phyloP scores from a whole-genome alignment of 2,113 vertebrate species.

The Orientallactaga bullata region DNA sequence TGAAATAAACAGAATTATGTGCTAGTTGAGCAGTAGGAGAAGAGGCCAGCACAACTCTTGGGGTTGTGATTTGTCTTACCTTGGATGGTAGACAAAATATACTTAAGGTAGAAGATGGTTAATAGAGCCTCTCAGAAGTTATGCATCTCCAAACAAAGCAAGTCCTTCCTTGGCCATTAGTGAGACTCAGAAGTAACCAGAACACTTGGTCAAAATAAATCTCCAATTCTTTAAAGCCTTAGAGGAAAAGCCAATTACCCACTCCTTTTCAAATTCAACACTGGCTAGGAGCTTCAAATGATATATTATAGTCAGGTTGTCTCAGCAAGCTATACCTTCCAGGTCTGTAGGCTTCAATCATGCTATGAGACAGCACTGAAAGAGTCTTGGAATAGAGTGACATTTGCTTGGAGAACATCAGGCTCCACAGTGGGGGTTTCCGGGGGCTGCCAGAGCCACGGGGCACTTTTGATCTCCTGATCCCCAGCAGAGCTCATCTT shows the following conservation, averaged over 20 bases:
- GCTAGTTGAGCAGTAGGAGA: neutral
- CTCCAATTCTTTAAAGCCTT: neutral
- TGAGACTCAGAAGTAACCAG: neutral
- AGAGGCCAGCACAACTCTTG: neutral
- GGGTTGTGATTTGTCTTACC: neutral
- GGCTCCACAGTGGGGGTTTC: neutral
- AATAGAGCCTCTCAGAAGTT: neutral
- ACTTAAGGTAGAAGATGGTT: fast-evolving
- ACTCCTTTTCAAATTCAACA: neutral
- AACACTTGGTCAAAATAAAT: neutral
- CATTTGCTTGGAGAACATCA: neutral
- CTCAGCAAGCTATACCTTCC: neutral
- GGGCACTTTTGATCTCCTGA: neutral
- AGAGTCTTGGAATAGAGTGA: neutral
- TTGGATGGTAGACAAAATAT: neutral
- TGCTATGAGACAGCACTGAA: neutral
- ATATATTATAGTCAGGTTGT: neutral
- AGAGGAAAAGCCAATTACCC: neutral
- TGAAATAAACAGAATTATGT: neutral
- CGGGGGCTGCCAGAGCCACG: neutral
- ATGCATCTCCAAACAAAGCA: neutral
- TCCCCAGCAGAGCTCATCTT: neutral
- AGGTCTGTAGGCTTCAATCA: neutral
- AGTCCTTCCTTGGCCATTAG: neutral
- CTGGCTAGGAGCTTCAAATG: neutral